Evolutionary conservation across 2,888 invertebrate species (phyloP), one percentile per base, ranked within the genome.

Genomic region (Watsonalla binaria): DNA sequence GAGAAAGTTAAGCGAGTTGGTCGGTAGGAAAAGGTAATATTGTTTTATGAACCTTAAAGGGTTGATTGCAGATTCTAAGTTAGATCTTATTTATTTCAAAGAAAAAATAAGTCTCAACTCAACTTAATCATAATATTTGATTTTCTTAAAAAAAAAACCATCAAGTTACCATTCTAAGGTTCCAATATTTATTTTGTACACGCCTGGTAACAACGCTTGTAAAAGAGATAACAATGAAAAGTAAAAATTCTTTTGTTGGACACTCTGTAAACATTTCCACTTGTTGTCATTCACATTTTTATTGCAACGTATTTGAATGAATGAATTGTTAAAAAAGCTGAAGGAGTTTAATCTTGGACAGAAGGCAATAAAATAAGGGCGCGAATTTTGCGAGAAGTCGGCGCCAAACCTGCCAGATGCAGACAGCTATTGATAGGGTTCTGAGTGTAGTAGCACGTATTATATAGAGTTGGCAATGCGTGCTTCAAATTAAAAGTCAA

Each of bases 361-460:
- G 84, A 75, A 82, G 82, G 87, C 82, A 89, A 89, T 90, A 89
- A 90, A 89, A 84, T 86, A 86, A 86, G 86, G 85, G 84, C 74
- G 84, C 74, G 77, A 85, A 86, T 86, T 86, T 84, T 79, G 79
- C 77, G 84, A 84, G 84, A 82, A 86, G 84, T 83, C 78, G 82
- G 81, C 82, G 80, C 80, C 84, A 75, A 78, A 80, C 80, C 87
- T 89, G 89, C 87, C 90, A 87, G 79, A 78, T 75, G 81, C 90
- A 90, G 88, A 87, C 88, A 81, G 86, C 84, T 79, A 88, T 89
- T 86, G 90, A 89, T 89, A 89, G 86, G 86, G 85, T 83, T 81
- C 74, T 64, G 62, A 74, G 70, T 74, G 72, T 69, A 61, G 61
- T 55, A 54, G 57, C 56, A 77, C 61, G 24, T 24, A 24, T 42